Evolutionary conservation across 1,140 invertebrate species (phyloP), one percentile per base, ranked within the genome.

Genomic region (Lysiphlebus fabarum): DNA sequence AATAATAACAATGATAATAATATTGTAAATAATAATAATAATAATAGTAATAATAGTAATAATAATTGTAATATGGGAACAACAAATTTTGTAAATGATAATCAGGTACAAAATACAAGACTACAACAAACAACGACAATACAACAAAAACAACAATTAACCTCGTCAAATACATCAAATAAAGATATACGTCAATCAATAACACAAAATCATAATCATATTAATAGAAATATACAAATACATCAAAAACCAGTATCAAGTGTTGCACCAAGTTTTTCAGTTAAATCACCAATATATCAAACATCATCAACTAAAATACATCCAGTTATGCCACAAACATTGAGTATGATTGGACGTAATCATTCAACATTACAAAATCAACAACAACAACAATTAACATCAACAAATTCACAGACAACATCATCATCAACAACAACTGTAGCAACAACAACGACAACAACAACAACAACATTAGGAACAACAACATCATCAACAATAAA

Each of bases 291-390:
- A 68, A 89, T 90, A 63, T 90, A 90, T 77, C 88, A 90, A 73
- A 90, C 88, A 43, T 88, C 87, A 7, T 90, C 89, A 50, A 90
- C 87, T 58, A 89, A 90, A 75, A 87, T 90, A 56, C 86, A 89
- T 78, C 89, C 88, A 41, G 87, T 90, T 57, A 88, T 89, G 79
- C 89, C 89, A 37, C 88, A 90, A 70, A 89, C 86, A 7, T 80
- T 89, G 63, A 81, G 79, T 50, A 64, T 80, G 4, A 72, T 80
- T 41, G 67, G 77, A 70, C 82, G 70, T 59, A 74, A 67, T 43
- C 77, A 78, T 65, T 69, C 78, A 70, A 75, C 71, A 70, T 26
- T 77, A 7, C 72, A 73, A 34, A 69, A 51, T 41, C 63, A 65
- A 9, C 49, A 53, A 8, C 67, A 66, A 36, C 64, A 64, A 38